Conservation (phyloP, 2,113 vertebrate species). For the Spea bombifrons region DNA sequence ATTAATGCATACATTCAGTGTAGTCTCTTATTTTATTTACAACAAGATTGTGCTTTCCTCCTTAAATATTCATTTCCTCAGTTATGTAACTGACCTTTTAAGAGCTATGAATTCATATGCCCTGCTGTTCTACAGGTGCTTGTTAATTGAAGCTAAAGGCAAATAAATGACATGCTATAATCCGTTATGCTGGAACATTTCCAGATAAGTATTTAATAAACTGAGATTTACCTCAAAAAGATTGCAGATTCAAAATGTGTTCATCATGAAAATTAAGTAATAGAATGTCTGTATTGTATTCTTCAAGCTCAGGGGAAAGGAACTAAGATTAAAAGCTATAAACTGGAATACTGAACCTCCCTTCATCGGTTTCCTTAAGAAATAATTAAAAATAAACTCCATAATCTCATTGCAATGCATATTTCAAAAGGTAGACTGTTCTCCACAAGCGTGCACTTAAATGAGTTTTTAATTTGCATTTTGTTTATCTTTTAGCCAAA, state of each 20-base stretch:
- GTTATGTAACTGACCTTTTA: neutral
- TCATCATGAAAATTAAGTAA: slow-evolving; percentile 17
- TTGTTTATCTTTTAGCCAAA: neutral
- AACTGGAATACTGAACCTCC: neutral
- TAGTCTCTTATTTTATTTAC: neutral
- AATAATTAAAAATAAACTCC: neutral
- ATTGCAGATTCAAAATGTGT: neutral
- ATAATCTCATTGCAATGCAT: slow-evolving; percentile 5
- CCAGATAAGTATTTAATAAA: neutral
- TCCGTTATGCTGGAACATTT: neutral
- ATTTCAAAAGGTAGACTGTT: slow-evolving; percentile 15
- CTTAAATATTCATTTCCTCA: neutral
- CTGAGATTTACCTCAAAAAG: neutral
- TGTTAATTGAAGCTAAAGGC: neutral
- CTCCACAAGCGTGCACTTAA: neutral
- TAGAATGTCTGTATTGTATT: slow-evolving; percentile 5
- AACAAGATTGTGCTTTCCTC: neutral
- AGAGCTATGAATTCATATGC: neutral
- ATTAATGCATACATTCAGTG: no score
- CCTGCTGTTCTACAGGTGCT: neutral
- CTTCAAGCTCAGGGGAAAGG: slow-evolving; percentile 15
- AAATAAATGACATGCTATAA: neutral
- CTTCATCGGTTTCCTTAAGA: slow-evolving; percentile 6
- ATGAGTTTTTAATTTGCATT: slow-evolving; percentile 12
- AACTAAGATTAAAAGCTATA: slow-evolving; percentile 11